Percentiles rank a stretch among this genome's conserved stretches.
Evolutionary conservation across 2,888 invertebrate species (phyloP).

Genomic region (Ophioninae sp.): DNA sequence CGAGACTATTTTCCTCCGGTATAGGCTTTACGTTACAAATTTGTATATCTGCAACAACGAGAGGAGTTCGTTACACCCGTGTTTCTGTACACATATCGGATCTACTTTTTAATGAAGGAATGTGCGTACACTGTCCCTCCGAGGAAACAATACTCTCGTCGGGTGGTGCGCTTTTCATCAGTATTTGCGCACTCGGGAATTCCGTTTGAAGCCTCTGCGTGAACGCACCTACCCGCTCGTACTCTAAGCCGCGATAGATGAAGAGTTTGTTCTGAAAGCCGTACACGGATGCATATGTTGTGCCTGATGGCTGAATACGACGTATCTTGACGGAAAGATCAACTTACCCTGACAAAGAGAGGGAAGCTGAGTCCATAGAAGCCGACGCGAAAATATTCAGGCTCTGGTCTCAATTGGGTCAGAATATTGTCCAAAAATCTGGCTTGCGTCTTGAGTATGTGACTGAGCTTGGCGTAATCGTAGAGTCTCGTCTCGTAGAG

Average conservation of each 20-base stretch:
- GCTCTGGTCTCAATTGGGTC: slow-evolving; percentile 93
- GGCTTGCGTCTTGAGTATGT: slow-evolving; percentile 92
- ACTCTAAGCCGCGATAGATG: slow-evolving; percentile 96
- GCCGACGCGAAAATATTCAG: slow-evolving; percentile 97
- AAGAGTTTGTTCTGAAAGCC: slow-evolving; percentile 92
- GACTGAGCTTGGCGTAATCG: slow-evolving; percentile 93
- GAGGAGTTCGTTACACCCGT: background rate
- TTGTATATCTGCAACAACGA: slow-evolving; percentile 88
- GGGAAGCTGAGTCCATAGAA: slow-evolving; percentile 97
- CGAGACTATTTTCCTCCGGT: slow-evolving; percentile 85
- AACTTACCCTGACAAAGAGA: slow-evolving; percentile 92
- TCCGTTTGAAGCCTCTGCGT: slow-evolving; percentile 96
- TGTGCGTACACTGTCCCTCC: slow-evolving; percentile 88
- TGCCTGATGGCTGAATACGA: background rate
- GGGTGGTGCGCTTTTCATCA: slow-evolving; percentile 95
- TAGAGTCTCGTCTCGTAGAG: slow-evolving; percentile 93
- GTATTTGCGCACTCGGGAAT: slow-evolving; percentile 96
- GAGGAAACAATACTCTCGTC: slow-evolving; percentile 93
- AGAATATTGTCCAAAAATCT: slow-evolving; percentile 95
- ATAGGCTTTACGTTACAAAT: slow-evolving; percentile 97
- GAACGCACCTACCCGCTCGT: slow-evolving; percentile 96
- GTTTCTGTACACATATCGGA: background rate
- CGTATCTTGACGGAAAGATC: background rate
- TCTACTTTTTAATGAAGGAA: background rate
- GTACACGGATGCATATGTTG: slow-evolving; percentile 61